Evolutionary conservation across 2,113 vertebrate species (phyloP).

Genomic region (Tachysurus fulvidraco): DNA sequence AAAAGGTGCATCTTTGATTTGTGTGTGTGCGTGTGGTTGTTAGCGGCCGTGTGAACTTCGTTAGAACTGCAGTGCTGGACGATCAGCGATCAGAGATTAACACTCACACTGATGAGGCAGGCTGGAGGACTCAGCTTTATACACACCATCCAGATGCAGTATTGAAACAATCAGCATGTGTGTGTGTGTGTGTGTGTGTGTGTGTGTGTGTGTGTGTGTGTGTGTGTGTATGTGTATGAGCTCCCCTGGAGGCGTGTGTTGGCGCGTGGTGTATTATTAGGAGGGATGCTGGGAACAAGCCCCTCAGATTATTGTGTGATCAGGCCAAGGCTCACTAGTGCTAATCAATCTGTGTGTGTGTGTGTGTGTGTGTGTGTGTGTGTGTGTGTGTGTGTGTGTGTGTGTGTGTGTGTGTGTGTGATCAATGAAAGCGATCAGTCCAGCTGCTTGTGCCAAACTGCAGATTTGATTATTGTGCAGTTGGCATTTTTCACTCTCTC

Average conservation of each 20-base stretch:
- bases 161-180: not conserved
- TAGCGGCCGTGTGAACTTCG: not conserved
- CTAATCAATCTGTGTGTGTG: conserved; percentile 39
- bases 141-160: not conserved
- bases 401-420: conserved; percentile 25
- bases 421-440: conserved; percentile 55
- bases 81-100: not conserved
- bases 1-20: not conserved
- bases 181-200: not conserved
- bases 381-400: conserved; percentile 33
- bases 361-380: conserved; percentile 26
- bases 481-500: conserved; percentile 6
- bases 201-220: not conserved
- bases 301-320: conserved; percentile 51
- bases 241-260: not conserved
- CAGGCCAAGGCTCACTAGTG: conserved; percentile 43
- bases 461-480: conserved; percentile 45
- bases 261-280: conserved; percentile 48
- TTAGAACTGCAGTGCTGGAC: conserved; percentile 1
- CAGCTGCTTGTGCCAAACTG: conserved; percentile 29
- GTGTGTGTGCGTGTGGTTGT: not conserved
- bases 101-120: not conserved
- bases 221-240: conserved; percentile 12
- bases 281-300: conserved; percentile 46
- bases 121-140: not conserved